Evolutionary conservation across 2,888 invertebrate species (phyloP), one percentile per base, ranked within the genome.

Genomic region (Ophion ventricosus): DNA sequence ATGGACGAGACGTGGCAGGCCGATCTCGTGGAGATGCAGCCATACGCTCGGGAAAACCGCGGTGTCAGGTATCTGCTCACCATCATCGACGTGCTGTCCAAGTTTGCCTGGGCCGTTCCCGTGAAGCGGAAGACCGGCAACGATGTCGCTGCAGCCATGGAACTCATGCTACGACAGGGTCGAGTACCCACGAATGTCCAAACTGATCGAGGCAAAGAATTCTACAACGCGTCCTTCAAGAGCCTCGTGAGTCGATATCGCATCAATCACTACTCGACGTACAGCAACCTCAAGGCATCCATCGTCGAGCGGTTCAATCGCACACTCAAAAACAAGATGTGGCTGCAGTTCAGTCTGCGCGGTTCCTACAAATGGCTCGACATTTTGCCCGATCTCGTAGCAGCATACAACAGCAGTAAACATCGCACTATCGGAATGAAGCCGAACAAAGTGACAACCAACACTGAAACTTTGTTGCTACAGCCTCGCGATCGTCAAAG

Each of bases 1-100:
- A 63, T 93, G 10, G 90, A 93, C 88, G 93, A 94, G 85, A 88
- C 93, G 20, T 93, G 92, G 93, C 94, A 94, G 90, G 91, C 91
- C 7, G 93, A 94, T 90, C 87, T 93, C 35, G 92, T 91, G 7
- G 91, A 91, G 81, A 90, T 92, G 90, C 80, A 77, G 23, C 61
- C 85, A 26, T 91, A 89, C 89, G 73, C 91, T 25, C 85, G 83
- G 56, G 80, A 89, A 49, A 93, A 81, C 57, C 91, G 89, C 23
- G 89, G 89, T 3, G 90, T 86, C 80, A 89, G 89, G 80, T 93
- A 90, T 79, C 85, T 93, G 57, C 86, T 93, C 77, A 90, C 90
- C 92, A 29, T 29, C 29, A 29, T 29, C 29, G 29, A 2, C 29
- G 2, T 29, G 29, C 29, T 29, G 2, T 29, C 92, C 3, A 93